Evolutionary conservation across 1,140 invertebrate genomes (phyloP).

Genomic region (Steinernema feltiae): DNA sequence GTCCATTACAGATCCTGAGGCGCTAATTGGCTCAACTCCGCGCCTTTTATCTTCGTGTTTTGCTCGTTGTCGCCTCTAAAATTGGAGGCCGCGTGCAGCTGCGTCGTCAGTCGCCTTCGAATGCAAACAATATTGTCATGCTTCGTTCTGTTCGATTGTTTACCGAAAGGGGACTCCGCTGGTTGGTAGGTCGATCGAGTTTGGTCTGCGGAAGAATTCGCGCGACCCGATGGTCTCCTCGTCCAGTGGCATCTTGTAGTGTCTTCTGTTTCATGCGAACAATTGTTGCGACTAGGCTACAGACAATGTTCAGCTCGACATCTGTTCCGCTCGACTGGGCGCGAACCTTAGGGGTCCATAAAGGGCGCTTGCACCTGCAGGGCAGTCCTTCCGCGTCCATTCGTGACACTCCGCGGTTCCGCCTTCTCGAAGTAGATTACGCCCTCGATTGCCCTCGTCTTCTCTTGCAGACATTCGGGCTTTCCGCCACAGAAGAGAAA

Average conservation of each 20-base stretch:
- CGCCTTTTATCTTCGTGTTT: background rate
- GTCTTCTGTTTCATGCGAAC: too few relatives aligned
- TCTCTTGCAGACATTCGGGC: slow-evolving; percentile 1
- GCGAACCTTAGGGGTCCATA: background rate
- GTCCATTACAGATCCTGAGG: background rate
- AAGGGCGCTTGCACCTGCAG: background rate
- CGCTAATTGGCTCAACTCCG: slow-evolving; percentile 1
- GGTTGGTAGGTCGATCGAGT: too few relatives aligned
- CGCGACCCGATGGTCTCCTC: too few relatives aligned
- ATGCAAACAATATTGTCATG: background rate
- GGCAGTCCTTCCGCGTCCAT: background rate
- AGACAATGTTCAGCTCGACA: too few relatives aligned
- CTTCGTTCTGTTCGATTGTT: background rate
- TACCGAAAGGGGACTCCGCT: background rate
- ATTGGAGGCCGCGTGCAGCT: background rate
- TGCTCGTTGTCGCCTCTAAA: background rate
- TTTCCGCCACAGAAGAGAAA: background rate
- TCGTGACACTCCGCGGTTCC: background rate
- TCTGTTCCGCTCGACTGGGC: background rate
- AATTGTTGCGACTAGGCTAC: too few relatives aligned
- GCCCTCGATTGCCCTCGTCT: background rate
- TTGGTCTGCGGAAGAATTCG: too few relatives aligned
- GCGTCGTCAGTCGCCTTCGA: background rate
- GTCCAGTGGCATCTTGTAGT: too few relatives aligned
- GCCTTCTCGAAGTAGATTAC: background rate